Base-by-base conservation (phyloP, 1,140 invertebrate species). In the Coptotermes formosanus region DNA sequence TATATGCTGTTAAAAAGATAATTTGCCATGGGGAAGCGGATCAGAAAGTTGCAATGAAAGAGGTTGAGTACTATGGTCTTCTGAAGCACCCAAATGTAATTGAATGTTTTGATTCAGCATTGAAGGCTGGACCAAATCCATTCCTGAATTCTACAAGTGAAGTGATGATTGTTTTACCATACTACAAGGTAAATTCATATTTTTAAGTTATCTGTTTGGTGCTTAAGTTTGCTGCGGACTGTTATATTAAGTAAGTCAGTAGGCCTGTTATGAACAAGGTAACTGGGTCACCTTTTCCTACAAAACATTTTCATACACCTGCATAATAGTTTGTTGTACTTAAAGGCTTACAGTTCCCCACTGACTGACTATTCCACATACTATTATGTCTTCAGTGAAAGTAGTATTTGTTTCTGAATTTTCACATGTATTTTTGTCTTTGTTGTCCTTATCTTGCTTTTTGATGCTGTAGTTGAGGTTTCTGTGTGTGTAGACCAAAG, bases 1-100 rank as follows among this genome's bases (percentile, higher is more conserved):
- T 93, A 86, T 97, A 94, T 92, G 97, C 96, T 21, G 90, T 97
- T 64, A 98, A 98, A 91, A 93, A 95, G 89, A 96, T 97, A 82
- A 93, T 93, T 81, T 97, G 96, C 90, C 96, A 97, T 91, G 94
- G 94, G 85, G 91, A 94, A 87, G 95, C 96, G 87, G 97, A 98
- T 89, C 95, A 97, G 89, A 93, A 93, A 88, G 90, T 93, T 87
- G 96, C 96, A 0, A 89, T 94, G 87, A 92, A 94, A 88, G 97
- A 98, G 92, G 94, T 97, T 85, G 94, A 96, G 88, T 94, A 95
- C 89, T 95, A 95, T 89, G 93, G 93, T 86, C 92, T 92, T 88
- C 90, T 97, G 16, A 92, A 94, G 83, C 96, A 97, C 91, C 93
- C 93, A 30, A 96, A 97, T 90, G 93, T 97, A n/a, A 94, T 97